Evolutionary conservation across 2,888 invertebrate species (phyloP), one percentile per base, ranked within the genome.

Genomic region (Agapostemon virescens): DNA sequence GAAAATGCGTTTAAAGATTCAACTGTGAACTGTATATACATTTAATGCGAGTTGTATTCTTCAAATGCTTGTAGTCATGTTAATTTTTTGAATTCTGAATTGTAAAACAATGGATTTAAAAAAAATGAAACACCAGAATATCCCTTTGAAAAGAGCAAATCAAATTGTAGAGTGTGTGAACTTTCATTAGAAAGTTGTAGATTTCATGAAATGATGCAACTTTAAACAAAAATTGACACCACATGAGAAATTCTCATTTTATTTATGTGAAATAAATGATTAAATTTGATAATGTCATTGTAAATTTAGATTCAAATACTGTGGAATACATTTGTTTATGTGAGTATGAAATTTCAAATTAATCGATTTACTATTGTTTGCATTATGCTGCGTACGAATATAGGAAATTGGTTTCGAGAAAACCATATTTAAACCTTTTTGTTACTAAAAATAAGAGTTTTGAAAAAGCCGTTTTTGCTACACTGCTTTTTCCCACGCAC

Each of bases 271-370:
- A 49, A 49, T n/a, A 3, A n/a, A 49, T n/a, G n/a, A n/a, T n/a
- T 49, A 45, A 45, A 45, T 49, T 49, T 49, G 49, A 49, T 49
- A 11, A 49, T 49, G 49, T 49, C 20, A 49, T 49, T 49, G n/a
- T n/a, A 11, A n/a, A 49, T 49, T 49, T n/a, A 49, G 49, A n/a
- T 49, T 49, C 49, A 49, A 49, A 49, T n/a, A 49, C 49, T n/a
- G 49, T n/a, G 49, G 49, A 49, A 49, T n/a, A 49, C 49, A 49
- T 49, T n/a, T n/a, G 9, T 49, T 49, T 49, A 49, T n/a, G 49
- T 49, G 49, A 49, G 49, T 49, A 49, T 49, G 5, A 33, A 33
- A 33, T 4, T 33, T 33, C 33, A 33, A 33, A 5, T 33, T 33
- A 11, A 11, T 11, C 49, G 11, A 49, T 0, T n/a, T 49, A 7